Percentiles rank a stretch among this genome's conserved stretches.
These are phyloP conservation scores for Tromatobia lineatoria DNA, from an alignment of 2,888 invertebrate species.

Conservation along the genomic window DNA sequence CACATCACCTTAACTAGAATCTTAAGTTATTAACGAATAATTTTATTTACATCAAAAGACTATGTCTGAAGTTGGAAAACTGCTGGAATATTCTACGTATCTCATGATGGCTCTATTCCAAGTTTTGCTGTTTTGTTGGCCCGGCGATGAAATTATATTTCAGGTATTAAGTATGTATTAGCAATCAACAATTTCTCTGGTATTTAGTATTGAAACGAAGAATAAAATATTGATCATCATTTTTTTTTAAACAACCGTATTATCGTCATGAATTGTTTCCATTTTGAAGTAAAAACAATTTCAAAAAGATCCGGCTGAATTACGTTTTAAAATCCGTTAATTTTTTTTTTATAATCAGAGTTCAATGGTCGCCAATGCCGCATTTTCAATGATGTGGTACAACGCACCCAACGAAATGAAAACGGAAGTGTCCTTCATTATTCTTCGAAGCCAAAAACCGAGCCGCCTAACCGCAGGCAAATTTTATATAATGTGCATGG, in stretches of 20 bases:
- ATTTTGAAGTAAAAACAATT: neutral
- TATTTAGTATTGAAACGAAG: neutral
- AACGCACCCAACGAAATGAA: constrained; percentile 67
- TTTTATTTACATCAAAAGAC: constrained; percentile 60
- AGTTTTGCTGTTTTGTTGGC: constrained; percentile 78
- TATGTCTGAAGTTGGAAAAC: constrained; percentile 69
- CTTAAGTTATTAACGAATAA: neutral
- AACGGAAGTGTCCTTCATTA: constrained; percentile 71
- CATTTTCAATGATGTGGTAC: constrained; percentile 76
- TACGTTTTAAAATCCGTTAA: too few species aligned
- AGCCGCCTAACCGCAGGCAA: constrained; percentile 77
- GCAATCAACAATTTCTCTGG: too few species aligned
- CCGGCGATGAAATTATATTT: constrained; percentile 76
- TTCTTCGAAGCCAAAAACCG: constrained; percentile 76
- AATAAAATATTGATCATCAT: neutral
- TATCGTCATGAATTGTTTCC: neutral
- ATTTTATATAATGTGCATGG: constrained; percentile 76
- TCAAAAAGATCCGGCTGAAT: too few species aligned
- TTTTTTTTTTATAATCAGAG: constrained; percentile 71
- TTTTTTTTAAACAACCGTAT: neutral
- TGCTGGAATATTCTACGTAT: constrained; percentile 74
- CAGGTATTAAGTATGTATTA: constrained; percentile 67
- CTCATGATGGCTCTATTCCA: constrained; percentile 79
- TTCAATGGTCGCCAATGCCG: constrained; percentile 69
- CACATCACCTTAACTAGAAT: neutral